Base-by-base conservation (phyloP, 2,888 invertebrate species). In the Eulithis testata region DNA sequence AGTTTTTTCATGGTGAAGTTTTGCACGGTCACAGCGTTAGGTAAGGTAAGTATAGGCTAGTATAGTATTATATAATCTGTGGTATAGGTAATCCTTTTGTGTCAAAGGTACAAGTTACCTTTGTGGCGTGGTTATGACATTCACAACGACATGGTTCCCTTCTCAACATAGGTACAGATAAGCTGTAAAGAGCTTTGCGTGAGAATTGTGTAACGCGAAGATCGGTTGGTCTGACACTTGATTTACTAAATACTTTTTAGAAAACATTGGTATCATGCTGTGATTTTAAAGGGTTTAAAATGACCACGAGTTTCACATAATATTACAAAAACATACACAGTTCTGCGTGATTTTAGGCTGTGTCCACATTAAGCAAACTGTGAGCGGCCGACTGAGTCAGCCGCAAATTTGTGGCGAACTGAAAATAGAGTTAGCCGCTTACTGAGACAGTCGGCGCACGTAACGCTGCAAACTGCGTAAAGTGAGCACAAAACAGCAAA, bases 61-160 rank as follows among this genome's bases (percentile, higher is more conserved):
- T n/a, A n/a, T n/a, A n/a, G n/a, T n/a, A n/a, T n/a, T n/a, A n/a
- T n/a, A n/a, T n/a, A n/a, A n/a, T n/a, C n/a, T n/a, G n/a, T n/a
- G n/a, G n/a, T 21, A 21, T 21, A 21, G 21, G 21, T 49, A 21
- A 8, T 12, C 12, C 6, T 14, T 40, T 44, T 45, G 31, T 27
- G 11, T 14, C 43, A 31, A 55, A 62, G 55, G 55, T 43, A 61
- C 21, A 37, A 11, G 63, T 47, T 65, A 52, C 60, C 65, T 60
- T 60, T 60, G 60, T 56, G 64, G 50, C 43, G 11, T 45, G 56
- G 50, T 51, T 56, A 27, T 56, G 65, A 56, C 56, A 60, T 56
- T 47, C 60, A 60, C 57, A 63, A 52, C 52, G 63, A 54, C 60
- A 56, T 59, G 53, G 54, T 60, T 54, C 56, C 60, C 65, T 60